Percentiles rank a stretch among this genome's conserved stretches.
Conservation (phyloP, 2,888 invertebrate genomes). For the Perithous albicinctus region DNA sequence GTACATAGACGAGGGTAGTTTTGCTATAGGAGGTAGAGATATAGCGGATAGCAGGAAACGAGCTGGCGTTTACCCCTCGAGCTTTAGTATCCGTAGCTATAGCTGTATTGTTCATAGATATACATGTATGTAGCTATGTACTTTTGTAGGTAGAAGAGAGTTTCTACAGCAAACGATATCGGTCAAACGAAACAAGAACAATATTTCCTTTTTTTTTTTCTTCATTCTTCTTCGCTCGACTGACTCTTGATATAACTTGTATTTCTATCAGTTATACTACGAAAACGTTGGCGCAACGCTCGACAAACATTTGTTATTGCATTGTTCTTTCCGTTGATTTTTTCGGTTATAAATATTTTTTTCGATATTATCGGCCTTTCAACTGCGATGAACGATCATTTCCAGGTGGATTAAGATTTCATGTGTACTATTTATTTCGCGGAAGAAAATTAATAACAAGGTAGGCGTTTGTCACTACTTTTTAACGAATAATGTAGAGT, state of each 20-base stretch:
- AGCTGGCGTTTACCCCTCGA: neutral
- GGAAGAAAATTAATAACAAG: too few species aligned
- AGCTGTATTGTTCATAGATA: neutral
- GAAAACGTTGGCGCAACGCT: constrained; percentile 8
- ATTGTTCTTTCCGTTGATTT: too few species aligned
- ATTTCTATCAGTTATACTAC: constrained; percentile 13
- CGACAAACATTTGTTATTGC: neutral
- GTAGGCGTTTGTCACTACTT: too few species aligned
- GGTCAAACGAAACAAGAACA: constrained; percentile 59
- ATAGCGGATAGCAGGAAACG: neutral
- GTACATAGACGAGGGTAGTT: constrained; percentile 11
- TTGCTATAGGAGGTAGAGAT: constrained; percentile 10
- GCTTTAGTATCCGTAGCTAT: neutral
- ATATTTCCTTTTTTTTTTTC: constrained; percentile 45
- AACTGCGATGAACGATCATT: too few species aligned
- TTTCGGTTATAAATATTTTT: too few species aligned
- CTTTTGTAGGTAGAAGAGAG: neutral
- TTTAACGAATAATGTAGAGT: too few species aligned
- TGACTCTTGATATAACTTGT: neutral
- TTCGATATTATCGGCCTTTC: too few species aligned
- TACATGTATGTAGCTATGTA: neutral
- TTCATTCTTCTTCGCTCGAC: constrained; percentile 10
- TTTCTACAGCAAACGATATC: constrained; percentile 54
- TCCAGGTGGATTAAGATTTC: too few species aligned
- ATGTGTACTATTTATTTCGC: too few species aligned